Base-by-base conservation (phyloP, 2,113 vertebrate species). In the Phalacrocorax pelagicus region DNA sequence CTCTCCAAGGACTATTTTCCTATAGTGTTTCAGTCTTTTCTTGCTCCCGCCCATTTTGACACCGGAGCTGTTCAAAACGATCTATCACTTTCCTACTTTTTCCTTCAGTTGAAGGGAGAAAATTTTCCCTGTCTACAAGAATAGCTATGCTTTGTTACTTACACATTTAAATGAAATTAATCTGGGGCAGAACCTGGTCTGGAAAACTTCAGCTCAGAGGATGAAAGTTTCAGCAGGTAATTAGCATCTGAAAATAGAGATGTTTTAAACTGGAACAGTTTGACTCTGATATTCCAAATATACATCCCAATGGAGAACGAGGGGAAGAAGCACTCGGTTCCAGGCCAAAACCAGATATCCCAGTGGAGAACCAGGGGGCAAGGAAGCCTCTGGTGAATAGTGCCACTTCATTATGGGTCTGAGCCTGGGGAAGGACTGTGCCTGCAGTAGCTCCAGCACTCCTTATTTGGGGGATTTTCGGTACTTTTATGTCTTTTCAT, bases 1-100 rank as follows among this genome's bases (percentile, higher is more conserved):
- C 42, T 92, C 82, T 94, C 91, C 89, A 95, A 93, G 23, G 72
- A 34, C 73, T 90, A 74, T 92, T 96, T 94, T 94, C 92, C 80
- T 95, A 55, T 82, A 71, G 67, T 38, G 47, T 91, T 97, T 96
- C 81, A 86, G 54, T 67, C 85, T 86, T 87, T 87, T 81, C 81
- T 93, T 88, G 62, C 36, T 89, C 67, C 67, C 63, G 81, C 54
- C 34, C 79, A 55, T 94, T 96, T 86, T 5, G 4, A 81, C 92
- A 96, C 90, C 4, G 11, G 63, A 94, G 55, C 67, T 86, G 47
- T 80, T 96, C 62, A 67, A 86, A 94, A 47, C 44, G 62, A 82
- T 75, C 54, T 65, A 47, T 80, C 63, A 21, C 77, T 89, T 89
- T 73, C 40, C 74, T 77, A 38, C 55, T 62, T 85, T 75, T 78